Conservation (phyloP, 2,113 vertebrate genomes). For the Bombycilla garrulus region DNA sequence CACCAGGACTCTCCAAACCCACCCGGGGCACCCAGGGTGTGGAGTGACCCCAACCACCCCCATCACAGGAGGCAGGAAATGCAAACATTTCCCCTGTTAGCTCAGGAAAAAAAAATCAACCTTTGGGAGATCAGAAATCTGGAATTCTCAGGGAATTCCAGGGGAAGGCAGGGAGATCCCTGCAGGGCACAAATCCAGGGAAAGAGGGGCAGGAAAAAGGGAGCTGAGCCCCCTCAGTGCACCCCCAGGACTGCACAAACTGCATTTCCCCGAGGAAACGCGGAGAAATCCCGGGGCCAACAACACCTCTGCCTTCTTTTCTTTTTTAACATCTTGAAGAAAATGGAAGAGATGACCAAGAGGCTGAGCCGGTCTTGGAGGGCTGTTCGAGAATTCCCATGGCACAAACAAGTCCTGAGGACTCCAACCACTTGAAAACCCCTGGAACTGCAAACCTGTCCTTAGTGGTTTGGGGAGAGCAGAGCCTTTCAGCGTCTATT, state of each 20-base stretch:
- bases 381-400: conserved; percentile 60
- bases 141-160: background rate
- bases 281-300: background rate
- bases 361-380: conserved; percentile 16
- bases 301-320: background rate
- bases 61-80: background rate
- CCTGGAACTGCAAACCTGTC: conserved; percentile 65
- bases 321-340: background rate
- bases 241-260: background rate
- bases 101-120: background rate
- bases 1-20: background rate
- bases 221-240: background rate
- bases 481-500: conserved; percentile 66
- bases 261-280: background rate
- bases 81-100: accelerated
- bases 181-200: background rate
- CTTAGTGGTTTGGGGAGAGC: conserved; percentile 72
- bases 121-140: background rate
- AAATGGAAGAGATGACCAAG: conserved; percentile 35
- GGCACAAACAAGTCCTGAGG: conserved; percentile 73
- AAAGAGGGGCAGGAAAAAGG: background rate
- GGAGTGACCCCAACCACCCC: background rate
- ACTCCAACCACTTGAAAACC: conserved; percentile 70
- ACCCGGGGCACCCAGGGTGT: background rate
- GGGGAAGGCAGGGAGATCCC: background rate